phyloP scores from a whole-genome alignment of 1,140 invertebrate species.

The Tetragonula clypearis region DNA sequence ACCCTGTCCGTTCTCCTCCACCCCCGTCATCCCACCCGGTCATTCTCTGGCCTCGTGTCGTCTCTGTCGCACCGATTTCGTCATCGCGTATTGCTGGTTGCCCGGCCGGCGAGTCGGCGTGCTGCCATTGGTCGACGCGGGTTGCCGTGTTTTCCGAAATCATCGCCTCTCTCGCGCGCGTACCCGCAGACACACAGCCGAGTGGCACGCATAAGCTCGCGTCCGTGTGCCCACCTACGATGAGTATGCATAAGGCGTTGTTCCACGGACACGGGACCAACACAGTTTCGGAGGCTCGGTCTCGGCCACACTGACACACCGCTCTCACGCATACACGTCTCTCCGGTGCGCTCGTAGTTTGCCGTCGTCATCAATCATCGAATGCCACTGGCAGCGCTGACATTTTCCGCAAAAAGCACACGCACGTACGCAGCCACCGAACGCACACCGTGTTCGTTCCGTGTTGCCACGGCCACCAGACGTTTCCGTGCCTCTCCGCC shows the following conservation, averaged over 20 bases:
- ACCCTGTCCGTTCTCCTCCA: slow-evolving; percentile 61
- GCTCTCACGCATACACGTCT: slow-evolving; percentile 34
- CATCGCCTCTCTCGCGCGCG: slow-evolving; percentile 70
- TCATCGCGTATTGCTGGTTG: slow-evolving; percentile 70
- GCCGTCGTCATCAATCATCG: slow-evolving; percentile 79
- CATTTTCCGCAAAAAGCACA: slow-evolving; percentile 74
- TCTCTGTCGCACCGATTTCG: slow-evolving; percentile 68
- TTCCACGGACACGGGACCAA: slow-evolving; percentile 49
- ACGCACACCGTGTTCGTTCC: slow-evolving; percentile 51
- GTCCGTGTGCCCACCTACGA: slow-evolving; percentile 53
- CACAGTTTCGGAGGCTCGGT: neutral
- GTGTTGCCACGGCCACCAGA: slow-evolving; percentile 28
- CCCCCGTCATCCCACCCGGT: slow-evolving; percentile 60
- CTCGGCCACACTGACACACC: slow-evolving; percentile 54
- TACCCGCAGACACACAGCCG: slow-evolving; percentile 37
- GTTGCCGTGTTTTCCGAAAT: slow-evolving; percentile 72
- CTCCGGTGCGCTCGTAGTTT: slow-evolving; percentile 32
- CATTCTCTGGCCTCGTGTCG: slow-evolving; percentile 57
- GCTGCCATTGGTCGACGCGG: slow-evolving; percentile 68
- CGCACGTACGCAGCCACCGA: slow-evolving; percentile 57
- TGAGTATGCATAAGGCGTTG: slow-evolving; percentile 63
- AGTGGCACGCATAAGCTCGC: slow-evolving; percentile 36
- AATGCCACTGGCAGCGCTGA: slow-evolving; percentile 76
- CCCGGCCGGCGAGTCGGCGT: slow-evolving; percentile 55
- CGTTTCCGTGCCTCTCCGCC: slow-evolving; percentile 12